Evolutionary conservation across 2,888 invertebrate genomes (phyloP), one percentile per base, ranked within the genome.

Genomic region (Andrena dorsata): DNA sequence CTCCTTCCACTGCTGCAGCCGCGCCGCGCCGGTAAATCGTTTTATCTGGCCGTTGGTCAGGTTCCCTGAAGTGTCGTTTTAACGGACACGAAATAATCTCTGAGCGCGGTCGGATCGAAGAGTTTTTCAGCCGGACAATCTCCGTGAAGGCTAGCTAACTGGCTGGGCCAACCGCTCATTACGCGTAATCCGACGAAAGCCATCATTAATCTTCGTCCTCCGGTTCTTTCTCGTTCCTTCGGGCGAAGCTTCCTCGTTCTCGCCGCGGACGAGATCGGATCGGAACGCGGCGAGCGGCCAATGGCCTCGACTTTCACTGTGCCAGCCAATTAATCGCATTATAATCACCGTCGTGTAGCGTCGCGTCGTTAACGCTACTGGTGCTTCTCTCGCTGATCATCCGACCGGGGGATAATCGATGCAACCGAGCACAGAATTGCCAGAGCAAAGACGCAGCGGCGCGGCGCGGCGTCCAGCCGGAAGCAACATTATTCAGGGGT

Each of bases 201-300:
- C 79, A 65, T 82, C 88, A 81, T 87, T 86, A 88, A 87, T 87
- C 87, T 79, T 83, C 72, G 84, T 87, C 82, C 64, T 20, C n/a
- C 53, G 58, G 53, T 47, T 79, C 68, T 35, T 51, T 69, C n/a
- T 26, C 20, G 41, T 30, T 76, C 23, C 61, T 47, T 61, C 79
- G 51, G 56, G 10, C 56, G 1, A 58, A 53, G 63, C 26, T 35
- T n/a, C 70, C 63, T 73, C 58, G 41, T 68, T 73, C 70, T 60
- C 49, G 41, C 13, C 35, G 65, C 71, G 65, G 73, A 74, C 61
- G 53, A 75, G 76, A 78, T 66, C 60, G 69, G 79, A 79, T 68
- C 80, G 58, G 8, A 32, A 56, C 69, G 58, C 32, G 47, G 49
- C 16, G 49, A 41, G 35, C 58, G 20, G 56, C 64, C 72, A 66